These are phyloP conservation scores for Poeciliopsis turneri DNA, from an alignment of 2,797 vertebrate genomes.

Conservation along the genomic window DNA sequence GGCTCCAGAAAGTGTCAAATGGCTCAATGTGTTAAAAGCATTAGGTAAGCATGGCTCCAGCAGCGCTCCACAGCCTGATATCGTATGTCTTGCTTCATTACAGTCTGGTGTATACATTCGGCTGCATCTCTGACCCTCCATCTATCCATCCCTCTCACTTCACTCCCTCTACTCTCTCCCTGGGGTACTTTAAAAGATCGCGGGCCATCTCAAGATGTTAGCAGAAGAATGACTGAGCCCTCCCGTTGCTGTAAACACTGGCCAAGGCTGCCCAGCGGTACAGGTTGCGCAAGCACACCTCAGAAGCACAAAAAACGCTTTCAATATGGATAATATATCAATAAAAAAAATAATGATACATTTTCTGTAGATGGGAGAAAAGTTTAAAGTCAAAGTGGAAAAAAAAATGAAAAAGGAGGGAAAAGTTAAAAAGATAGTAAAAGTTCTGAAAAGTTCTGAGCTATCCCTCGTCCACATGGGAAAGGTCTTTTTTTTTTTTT, in stretches of 20 bases:
- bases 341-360: slow-evolving; percentile 4
- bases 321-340: slow-evolving; percentile 4
- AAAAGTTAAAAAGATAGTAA: slow-evolving; percentile 53
- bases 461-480: slow-evolving; percentile 50
- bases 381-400: slow-evolving; percentile 18
- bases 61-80: slow-evolving; percentile 74
- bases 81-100: slow-evolving; percentile 82
- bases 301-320: slow-evolving; percentile 27
- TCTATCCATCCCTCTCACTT: slow-evolving; percentile 54
- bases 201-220: slow-evolving; percentile 66
- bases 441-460: slow-evolving; percentile 61
- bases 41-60: slow-evolving; percentile 83
- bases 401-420: neutral
- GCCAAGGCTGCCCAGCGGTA: slow-evolving; percentile 28
- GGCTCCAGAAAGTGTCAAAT: slow-evolving; percentile 78
- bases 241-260: slow-evolving; percentile 64
- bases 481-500: slow-evolving; percentile 14
- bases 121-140: slow-evolving; percentile 71
- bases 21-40: slow-evolving; percentile 85
- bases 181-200: slow-evolving; percentile 69
- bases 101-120: slow-evolving; percentile 80
- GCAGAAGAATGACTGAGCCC: slow-evolving; percentile 68
- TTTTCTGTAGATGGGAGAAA: slow-evolving; percentile 35
- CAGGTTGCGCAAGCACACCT: slow-evolving; percentile 43
- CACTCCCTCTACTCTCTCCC: slow-evolving; percentile 45